phyloP scores from a whole-genome alignment of 2,797 vertebrate species.

The Steatocranus sp. region DNA sequence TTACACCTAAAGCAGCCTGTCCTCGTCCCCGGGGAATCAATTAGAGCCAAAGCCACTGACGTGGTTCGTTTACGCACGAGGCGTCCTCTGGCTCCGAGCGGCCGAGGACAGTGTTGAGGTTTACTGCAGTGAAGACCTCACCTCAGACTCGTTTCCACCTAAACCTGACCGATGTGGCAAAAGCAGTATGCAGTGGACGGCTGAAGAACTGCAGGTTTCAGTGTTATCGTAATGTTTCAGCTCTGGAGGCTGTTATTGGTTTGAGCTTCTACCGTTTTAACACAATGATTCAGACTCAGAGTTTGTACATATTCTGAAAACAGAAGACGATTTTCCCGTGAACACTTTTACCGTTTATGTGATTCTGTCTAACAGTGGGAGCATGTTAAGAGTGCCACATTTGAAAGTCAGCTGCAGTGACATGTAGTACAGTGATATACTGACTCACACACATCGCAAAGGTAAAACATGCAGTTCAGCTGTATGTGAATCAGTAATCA shows the following conservation, averaged over 20 bases:
- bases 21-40: background rate
- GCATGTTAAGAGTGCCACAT: background rate
- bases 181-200: background rate
- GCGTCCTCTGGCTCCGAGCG: background rate
- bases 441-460: background rate
- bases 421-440: background rate
- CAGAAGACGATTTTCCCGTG: background rate
- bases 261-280: rapidly evolving
- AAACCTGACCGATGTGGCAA: background rate
- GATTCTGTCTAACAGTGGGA: background rate
- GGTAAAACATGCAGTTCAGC: background rate
- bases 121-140: background rate
- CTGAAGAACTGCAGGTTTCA: background rate
- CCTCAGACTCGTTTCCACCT: background rate
- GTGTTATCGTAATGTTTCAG: background rate
- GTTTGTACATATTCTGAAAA: background rate
- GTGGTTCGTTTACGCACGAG: background rate
- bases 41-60: background rate
- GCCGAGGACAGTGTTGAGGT: background rate
- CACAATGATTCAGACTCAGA: background rate
- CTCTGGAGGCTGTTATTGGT: background rate
- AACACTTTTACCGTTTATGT: background rate
- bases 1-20: background rate
- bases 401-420: background rate
- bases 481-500: background rate